These are phyloP conservation scores for Pseudochaenichthys georgianus DNA, from an alignment of 2,797 vertebrate species.

Conservation along the genomic window DNA sequence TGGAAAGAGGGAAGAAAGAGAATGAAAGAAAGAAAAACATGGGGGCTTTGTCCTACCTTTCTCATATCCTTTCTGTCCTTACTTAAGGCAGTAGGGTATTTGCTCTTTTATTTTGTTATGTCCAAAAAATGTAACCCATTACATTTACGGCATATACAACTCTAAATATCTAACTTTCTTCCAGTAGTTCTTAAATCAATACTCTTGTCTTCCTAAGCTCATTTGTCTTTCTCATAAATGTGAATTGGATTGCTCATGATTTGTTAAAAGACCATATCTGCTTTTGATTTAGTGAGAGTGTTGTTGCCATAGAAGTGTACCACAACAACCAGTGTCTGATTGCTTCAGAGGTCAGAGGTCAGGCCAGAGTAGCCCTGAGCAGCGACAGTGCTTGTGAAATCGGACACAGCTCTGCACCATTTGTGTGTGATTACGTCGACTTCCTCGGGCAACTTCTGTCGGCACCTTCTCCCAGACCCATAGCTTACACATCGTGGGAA, in stretches of 20 bases:
- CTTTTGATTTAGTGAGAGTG: slow-evolving; percentile 65
- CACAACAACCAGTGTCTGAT: slow-evolving; percentile 67
- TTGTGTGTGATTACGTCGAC: slow-evolving; percentile 78
- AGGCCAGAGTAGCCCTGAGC: slow-evolving; percentile 73
- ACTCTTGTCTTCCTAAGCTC: neutral
- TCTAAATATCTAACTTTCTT: neutral
- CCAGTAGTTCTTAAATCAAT: neutral
- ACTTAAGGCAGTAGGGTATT: neutral
- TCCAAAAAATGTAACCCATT: slow-evolving; percentile 4
- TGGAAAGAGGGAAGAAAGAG: slow-evolving; percentile 20
- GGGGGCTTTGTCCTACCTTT: neutral
- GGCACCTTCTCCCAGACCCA: slow-evolving; percentile 54
- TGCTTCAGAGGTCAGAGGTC: slow-evolving; percentile 72
- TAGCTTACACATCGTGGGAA: slow-evolving; percentile 33
- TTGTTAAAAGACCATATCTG: slow-evolving; percentile 51
- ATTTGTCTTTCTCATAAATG: no score
- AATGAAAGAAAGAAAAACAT: neutral
- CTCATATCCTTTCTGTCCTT: neutral
- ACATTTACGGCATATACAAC: neutral
- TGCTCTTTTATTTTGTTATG: neutral
- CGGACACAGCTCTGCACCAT: slow-evolving; percentile 72
- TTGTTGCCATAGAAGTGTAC: slow-evolving; percentile 51
- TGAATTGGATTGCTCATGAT: slow-evolving; percentile 34
- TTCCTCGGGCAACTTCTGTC: slow-evolving; percentile 77
- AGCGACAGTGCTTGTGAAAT: slow-evolving; percentile 73